phyloP scores from a whole-genome alignment of 2,888 invertebrate species.

The Colostygia pectinataria region DNA sequence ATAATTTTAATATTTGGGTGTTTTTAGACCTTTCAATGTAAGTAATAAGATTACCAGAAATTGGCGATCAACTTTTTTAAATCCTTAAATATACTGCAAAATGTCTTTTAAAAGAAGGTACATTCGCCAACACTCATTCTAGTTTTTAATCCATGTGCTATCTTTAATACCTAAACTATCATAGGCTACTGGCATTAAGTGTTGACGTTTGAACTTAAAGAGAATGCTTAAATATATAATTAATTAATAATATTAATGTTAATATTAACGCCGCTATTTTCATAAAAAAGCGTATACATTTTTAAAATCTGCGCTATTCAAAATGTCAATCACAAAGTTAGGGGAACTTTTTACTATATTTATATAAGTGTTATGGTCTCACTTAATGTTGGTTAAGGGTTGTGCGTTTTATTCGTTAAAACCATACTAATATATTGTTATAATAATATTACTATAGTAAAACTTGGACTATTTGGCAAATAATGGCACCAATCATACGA shows the following conservation, averaged over 20 bases:
- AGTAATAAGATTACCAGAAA: conserved; percentile 8
- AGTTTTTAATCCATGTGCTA: conserved; percentile 16
- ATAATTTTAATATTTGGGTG: background rate
- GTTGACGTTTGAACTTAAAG: conserved; percentile 16
- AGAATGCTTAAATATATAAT: conserved; percentile 15
- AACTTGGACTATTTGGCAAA: conserved; percentile 16
- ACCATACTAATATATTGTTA: conserved; percentile 1
- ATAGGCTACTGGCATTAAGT: conserved; percentile 24
- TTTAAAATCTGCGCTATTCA: conserved; percentile 48
- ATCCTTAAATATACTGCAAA: conserved; percentile 32
- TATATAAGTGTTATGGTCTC: conserved; percentile 28
- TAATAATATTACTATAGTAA: conserved; percentile 5
- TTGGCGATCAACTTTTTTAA: conserved; percentile 7
- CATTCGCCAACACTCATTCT: conserved; percentile 40
- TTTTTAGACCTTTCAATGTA: conserved; percentile 3
- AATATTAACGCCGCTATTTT: conserved; percentile 34
- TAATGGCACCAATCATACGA: background rate
- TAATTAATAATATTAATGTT: conserved; percentile 18
- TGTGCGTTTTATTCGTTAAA: conserved; percentile 62
- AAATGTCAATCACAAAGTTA: conserved; percentile 42
- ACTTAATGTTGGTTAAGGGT: conserved; percentile 52
- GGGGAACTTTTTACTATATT: conserved; percentile 38
- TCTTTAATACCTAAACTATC: conserved; percentile 26
- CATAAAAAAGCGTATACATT: conserved; percentile 46
- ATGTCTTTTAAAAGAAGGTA: conserved; percentile 50